Evolutionary conservation across 1,140 invertebrate genomes (phyloP).

Genomic region (Drosophila pandora): DNA sequence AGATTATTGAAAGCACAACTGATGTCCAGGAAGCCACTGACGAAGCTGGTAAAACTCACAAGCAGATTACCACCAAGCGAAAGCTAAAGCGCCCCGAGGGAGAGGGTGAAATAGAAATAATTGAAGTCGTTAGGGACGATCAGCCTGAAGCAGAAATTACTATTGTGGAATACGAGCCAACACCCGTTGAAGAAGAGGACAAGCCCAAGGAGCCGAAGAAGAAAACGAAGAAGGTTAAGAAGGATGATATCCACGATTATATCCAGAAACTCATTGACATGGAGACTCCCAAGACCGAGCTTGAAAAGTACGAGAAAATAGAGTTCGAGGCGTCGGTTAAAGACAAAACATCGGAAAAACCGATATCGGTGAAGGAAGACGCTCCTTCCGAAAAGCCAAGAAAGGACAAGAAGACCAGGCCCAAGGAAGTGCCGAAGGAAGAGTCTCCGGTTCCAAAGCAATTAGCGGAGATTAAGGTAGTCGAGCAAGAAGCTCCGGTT

Average conservation of each 20-base stretch:
- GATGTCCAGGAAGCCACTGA: slow-evolving; percentile 70
- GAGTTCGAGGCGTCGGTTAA: slow-evolving; percentile 66
- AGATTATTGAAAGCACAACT: slow-evolving; percentile 71
- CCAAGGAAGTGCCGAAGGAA: slow-evolving; percentile 21
- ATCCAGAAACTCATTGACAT: slow-evolving; percentile 73
- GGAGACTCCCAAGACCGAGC: slow-evolving; percentile 80
- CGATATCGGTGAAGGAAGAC: slow-evolving; percentile 33
- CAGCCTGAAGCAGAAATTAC: slow-evolving; percentile 81
- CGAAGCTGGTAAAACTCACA: slow-evolving; percentile 73
- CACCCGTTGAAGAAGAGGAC: slow-evolving; percentile 40
- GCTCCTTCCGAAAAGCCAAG: slow-evolving; percentile 44
- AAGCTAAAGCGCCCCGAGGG: slow-evolving; percentile 82
- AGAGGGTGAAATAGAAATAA: slow-evolving; percentile 82
- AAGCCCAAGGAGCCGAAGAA: slow-evolving; percentile 71
- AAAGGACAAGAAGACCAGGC: slow-evolving; percentile 57
- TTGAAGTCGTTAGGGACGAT: slow-evolving; percentile 81
- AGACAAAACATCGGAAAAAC: slow-evolving; percentile 63
- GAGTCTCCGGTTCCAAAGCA: slow-evolving; percentile 31
- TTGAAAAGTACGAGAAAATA: slow-evolving; percentile 80
- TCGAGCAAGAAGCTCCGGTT: slow-evolving; percentile 56
- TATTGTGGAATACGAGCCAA: slow-evolving; percentile 69
- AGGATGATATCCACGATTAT: slow-evolving; percentile 76
- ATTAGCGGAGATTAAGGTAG: slow-evolving; percentile 46
- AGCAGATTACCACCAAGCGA: slow-evolving; percentile 83
- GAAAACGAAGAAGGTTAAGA: slow-evolving; percentile 70